Percentiles rank a stretch among this genome's conserved stretches.
These are phyloP conservation scores for Drosophila mimica DNA, from an alignment of 2,888 invertebrate genomes.

Conservation along the genomic window DNA sequence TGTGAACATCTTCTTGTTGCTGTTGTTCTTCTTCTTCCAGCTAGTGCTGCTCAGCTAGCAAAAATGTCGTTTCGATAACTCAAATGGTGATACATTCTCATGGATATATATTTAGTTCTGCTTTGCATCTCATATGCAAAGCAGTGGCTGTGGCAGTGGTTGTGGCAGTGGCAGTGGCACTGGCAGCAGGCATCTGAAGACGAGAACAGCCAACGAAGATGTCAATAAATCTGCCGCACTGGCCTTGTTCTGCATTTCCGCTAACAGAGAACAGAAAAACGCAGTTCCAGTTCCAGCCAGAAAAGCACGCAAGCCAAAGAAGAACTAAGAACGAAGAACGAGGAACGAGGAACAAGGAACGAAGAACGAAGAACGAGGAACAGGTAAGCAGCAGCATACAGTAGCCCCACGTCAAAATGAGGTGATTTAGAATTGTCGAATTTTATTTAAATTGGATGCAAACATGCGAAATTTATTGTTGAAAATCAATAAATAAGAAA, in stretches of 20 bases:
- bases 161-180: constrained; percentile 38
- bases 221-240: constrained; percentile 83
- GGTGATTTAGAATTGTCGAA: constrained; percentile 86
- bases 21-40: not conserved
- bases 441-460: constrained; percentile 85
- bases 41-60: not conserved
- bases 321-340: not conserved
- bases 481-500: constrained; percentile 84
- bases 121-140: constrained; percentile 73
- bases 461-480: constrained; percentile 85
- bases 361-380: constrained; percentile 21
- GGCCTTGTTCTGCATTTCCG: constrained; percentile 83
- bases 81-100: constrained; percentile 59
- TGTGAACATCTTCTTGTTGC: not conserved
- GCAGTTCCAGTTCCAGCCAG: constrained; percentile 34
- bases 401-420: constrained; percentile 84
- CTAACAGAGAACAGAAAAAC: constrained; percentile 63
- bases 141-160: constrained; percentile 40
- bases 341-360: constrained; percentile 29
- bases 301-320: constrained; percentile 63
- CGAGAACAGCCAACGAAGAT: constrained; percentile 70
- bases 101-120: constrained; percentile 41
- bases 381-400: constrained; percentile 57
- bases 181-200: constrained; percentile 11
- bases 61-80: constrained; percentile 60